Evolutionary conservation across 2,888 invertebrate genomes (phyloP).

Genomic region (Girardia tigrina): DNA sequence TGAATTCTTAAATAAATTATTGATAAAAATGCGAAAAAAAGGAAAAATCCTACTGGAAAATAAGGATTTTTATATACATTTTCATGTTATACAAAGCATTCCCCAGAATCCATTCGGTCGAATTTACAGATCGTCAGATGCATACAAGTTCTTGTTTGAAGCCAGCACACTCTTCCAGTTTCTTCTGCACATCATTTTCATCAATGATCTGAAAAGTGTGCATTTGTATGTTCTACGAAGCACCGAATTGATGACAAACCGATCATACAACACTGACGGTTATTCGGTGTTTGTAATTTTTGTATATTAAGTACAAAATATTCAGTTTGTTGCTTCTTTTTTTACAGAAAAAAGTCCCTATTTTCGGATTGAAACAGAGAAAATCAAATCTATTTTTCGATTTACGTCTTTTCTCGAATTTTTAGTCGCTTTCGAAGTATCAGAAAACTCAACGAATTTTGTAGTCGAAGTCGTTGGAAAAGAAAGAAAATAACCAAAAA

Average conservation of each 20-base stretch:
- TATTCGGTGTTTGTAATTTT: background rate
- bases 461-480: too few relatives aligned
- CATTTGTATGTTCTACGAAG: background rate
- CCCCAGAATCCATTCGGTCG: too few relatives aligned
- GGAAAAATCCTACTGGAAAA: too few relatives aligned
- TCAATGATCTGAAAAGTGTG: background rate
- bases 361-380: too few relatives aligned
- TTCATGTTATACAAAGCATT: too few relatives aligned
- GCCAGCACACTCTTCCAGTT: background rate
- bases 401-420: background rate
- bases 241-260: background rate
- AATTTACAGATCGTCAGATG: background rate
- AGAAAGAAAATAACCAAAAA: background rate
- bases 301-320: background rate
- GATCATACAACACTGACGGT: background rate
- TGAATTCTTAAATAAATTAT: too few relatives aligned
- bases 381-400: background rate
- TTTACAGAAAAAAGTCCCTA: conserved; percentile 8
- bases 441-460: too few relatives aligned
- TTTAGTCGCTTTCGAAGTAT: background rate
- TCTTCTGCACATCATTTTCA: background rate
- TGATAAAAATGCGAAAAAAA: too few relatives aligned
- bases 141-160: background rate
- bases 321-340: background rate
- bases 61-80: too few relatives aligned